Conservation (phyloP, 1,140 invertebrate species). For the Macrobrachium rosenbergii region DNA sequence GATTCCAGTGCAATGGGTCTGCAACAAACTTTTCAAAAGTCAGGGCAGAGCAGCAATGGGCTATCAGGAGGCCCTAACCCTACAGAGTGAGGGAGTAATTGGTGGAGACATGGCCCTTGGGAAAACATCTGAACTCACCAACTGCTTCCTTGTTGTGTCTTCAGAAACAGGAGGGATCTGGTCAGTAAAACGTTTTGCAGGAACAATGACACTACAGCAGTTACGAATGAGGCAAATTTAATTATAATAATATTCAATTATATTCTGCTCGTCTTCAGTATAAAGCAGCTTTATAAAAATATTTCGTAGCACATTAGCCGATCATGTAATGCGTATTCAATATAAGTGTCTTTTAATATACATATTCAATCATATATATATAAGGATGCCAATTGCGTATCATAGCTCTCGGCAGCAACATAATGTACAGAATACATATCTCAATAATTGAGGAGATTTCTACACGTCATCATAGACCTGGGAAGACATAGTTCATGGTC, state of each 20-base stretch:
- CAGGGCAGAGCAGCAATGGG: too few species aligned
- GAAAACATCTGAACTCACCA: too few species aligned
- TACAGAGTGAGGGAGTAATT: too few species aligned
- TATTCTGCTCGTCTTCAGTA: background rate
- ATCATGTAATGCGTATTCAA: conserved; percentile 20
- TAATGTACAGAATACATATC: conserved; percentile 21
- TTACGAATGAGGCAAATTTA: conserved; percentile 39
- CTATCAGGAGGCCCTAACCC: too few species aligned
- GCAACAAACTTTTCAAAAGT: too few species aligned
- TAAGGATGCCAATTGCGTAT: conserved; percentile 14
- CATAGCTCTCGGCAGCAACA: background rate
- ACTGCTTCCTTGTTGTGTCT: too few species aligned
- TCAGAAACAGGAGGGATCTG: too few species aligned
- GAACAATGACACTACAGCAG: conserved; percentile 9
- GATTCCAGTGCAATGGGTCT: too few species aligned
- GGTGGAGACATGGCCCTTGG: too few species aligned
- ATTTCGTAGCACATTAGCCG: conserved; percentile 29
- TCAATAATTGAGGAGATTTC: background rate
- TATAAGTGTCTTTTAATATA: conserved; percentile 50
- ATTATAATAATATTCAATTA: conserved; percentile 26
- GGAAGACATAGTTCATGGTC: conserved; percentile 25
- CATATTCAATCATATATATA: conserved; percentile 28
- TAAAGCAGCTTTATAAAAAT: conserved; percentile 52
- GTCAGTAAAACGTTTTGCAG: background rate
- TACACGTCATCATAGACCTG: background rate